Conservation (phyloP, 2,888 invertebrate species). For the Rotaria macrura region DNA sequence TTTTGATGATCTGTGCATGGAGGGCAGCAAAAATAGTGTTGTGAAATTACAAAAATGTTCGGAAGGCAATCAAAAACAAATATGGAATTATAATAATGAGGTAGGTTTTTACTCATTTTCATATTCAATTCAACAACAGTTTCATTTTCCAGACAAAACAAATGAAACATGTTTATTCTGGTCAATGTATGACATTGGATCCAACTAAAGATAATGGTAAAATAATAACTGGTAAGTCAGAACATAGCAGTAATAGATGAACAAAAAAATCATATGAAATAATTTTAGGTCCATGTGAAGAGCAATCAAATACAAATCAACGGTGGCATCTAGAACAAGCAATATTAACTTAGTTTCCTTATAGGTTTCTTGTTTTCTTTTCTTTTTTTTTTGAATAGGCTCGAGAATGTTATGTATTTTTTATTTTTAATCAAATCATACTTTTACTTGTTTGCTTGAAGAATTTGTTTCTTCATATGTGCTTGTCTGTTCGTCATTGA, state of each 20-base stretch:
- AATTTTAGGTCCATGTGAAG: neutral
- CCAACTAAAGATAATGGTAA: neutral
- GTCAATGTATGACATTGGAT: neutral
- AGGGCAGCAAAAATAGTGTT: neutral
- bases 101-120: neutral
- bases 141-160: neutral
- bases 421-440: neutral
- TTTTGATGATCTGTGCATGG: slow-evolving; percentile 24
- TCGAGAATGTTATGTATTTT: neutral
- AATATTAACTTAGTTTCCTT: neutral
- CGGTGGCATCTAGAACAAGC: neutral
- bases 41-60: slow-evolving; percentile 26
- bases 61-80: slow-evolving; percentile 18
- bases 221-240: neutral
- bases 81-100: slow-evolving; percentile 31
- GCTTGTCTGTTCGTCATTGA: too few species aligned
- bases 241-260: neutral
- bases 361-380: neutral
- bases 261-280: neutral
- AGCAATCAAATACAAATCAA: neutral
- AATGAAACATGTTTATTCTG: neutral
- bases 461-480: neutral
- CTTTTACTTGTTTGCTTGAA: neutral
- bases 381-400: neutral
- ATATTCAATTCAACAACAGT: neutral